Evolutionary conservation across 35 echinoderm and acorn worm species (phyloP), one percentile per base, ranked within the genome.

Genomic region (Acanthaster planci): DNA sequence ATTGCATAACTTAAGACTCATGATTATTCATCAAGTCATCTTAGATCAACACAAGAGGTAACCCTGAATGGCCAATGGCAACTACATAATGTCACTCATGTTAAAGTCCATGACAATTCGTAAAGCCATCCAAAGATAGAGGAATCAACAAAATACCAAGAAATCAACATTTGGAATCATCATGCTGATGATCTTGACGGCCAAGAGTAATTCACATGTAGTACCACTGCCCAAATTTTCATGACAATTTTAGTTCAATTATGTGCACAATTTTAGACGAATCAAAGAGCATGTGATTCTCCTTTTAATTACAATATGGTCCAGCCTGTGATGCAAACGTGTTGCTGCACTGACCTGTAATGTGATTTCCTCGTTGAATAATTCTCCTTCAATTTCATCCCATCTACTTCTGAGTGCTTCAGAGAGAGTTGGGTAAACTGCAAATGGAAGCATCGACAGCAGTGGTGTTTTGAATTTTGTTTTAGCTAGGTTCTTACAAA

Each of bases 321-420:
- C n/a, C n/a, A 8, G 54, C 1, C 22, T 56, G 54, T 18, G 22
- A 4, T 56, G 16, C 15, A 18, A 18, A 18, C 54, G 22, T 56
- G 1, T 56, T 0, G 54, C 34, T 16, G 15, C 2, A 36, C 64
- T 72, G 26, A 72, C 64, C 64, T 72, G 64, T 26, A 31, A 34
- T 36, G 64, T 72, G 23, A 72, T 72, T 72, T 72, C 64, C 64
- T 72, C 64, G 30, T 72, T 72, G 23, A 72, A 72, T 35, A 72
- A 72, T 36, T 72, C 64, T 21, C 64, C 64, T 7, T 72, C 64
- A 12, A 72, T 72, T 35, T 72, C 64, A 34, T 72, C 64, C 64
- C 64, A 72, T 36, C 64, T 72, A 26, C 29, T 72, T 16, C 34
- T 19, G 30, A 72, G 64, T 7, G 64, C 22, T 72, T 15, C 29